These are phyloP conservation scores for Uromys caudimaculatus DNA, from an alignment of 2,797 vertebrate species.

Conservation along the genomic window DNA sequence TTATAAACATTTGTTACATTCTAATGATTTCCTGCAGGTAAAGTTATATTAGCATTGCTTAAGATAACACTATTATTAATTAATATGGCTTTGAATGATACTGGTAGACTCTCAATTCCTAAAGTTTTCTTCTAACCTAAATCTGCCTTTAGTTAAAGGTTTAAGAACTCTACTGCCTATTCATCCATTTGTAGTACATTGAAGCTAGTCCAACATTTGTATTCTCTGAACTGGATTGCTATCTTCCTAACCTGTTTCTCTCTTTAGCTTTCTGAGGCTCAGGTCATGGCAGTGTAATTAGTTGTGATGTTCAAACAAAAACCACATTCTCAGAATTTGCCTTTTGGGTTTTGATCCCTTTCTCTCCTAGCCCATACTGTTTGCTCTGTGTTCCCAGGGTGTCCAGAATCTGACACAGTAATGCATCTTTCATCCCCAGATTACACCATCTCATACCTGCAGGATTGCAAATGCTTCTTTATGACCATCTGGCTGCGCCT, in stretches of 20 bases:
- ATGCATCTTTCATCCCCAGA: neutral
- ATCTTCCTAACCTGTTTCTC: neutral
- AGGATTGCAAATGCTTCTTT: neutral
- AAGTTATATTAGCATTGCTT: neutral
- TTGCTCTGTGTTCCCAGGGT: neutral
- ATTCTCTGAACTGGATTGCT: neutral
- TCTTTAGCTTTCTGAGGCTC: neutral
- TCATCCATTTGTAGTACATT: neutral
- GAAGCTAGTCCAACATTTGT: neutral
- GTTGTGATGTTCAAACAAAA: neutral
- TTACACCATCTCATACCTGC: neutral
- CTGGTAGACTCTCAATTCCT: neutral
- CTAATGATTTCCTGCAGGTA: neutral
- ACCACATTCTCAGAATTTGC: neutral
- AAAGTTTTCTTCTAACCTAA: neutral
- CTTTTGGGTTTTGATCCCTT: neutral
- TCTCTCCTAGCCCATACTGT: neutral
- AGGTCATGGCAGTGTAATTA: neutral
- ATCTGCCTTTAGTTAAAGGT: neutral
- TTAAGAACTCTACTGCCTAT: neutral
- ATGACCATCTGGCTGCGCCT: neutral
- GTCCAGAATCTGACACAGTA: neutral
- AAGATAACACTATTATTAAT: constrained; percentile 13
- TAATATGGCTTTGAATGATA: neutral
- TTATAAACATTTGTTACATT: neutral